phyloP scores from a whole-genome alignment of 2,888 invertebrate species.

The Zygogramma bicolorata region DNA sequence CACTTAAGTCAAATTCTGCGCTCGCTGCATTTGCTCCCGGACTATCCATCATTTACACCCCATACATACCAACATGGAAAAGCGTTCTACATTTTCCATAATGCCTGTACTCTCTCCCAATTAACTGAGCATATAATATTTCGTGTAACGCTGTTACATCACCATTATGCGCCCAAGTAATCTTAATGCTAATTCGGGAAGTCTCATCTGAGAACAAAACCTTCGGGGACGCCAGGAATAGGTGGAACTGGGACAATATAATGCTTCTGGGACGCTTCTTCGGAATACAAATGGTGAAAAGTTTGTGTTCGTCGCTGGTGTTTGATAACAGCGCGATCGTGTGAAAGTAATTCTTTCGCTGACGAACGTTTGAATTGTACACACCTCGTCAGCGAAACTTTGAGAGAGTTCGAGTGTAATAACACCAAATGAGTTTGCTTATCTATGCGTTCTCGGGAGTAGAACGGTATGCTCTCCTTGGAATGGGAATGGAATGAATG shows the following conservation, averaged over 20 bases:
- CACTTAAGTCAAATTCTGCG: background rate
- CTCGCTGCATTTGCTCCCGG: background rate
- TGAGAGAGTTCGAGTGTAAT: conserved; percentile 14
- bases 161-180: conserved; percentile 14
- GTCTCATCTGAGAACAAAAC: conserved; percentile 23
- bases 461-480: background rate
- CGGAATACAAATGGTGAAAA: conserved; percentile 35
- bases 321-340: conserved; percentile 25
- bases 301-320: conserved; percentile 16
- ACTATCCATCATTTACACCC: background rate
- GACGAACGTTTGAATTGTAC: conserved; percentile 25
- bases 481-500: too few relatives aligned
- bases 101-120: background rate
- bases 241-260: conserved; percentile 33
- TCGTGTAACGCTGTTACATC: conserved; percentile 4
- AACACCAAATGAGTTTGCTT: conserved; percentile 29
- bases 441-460: conserved; percentile 1
- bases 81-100: background rate
- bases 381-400: conserved; percentile 27
- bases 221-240: conserved; percentile 27
- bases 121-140: conserved; percentile 10
- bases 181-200: conserved; percentile 14
- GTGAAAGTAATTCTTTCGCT: conserved; percentile 24
- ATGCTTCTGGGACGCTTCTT: conserved; percentile 28
- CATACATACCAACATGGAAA: conserved; percentile 1